Percentiles rank a stretch among this genome's conserved stretches.
Conservation (phyloP, 2,888 invertebrate genomes). For the Oasisia sp. region DNA sequence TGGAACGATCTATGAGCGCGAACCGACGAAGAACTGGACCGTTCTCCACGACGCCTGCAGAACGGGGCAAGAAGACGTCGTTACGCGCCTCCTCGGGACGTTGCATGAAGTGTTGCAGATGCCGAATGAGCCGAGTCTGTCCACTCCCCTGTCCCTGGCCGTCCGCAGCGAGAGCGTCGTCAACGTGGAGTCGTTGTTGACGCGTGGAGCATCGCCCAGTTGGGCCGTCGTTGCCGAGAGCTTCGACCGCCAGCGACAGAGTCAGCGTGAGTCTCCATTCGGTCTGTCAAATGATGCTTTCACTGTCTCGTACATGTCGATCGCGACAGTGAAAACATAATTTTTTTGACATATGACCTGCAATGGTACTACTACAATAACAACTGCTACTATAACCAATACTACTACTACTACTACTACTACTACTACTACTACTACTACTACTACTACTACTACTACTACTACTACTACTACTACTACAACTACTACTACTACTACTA, state of each 20-base stretch:
- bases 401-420: too few species aligned
- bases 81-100: neutral
- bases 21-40: neutral
- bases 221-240: neutral
- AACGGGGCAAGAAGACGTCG: neutral
- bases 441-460: too few species aligned
- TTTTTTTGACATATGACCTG: too few species aligned
- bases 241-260: neutral
- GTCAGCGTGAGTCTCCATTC: neutral
- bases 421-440: too few species aligned
- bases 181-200: neutral
- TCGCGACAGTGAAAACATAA: too few species aligned
- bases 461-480: too few species aligned
- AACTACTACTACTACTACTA: too few species aligned
- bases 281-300: too few species aligned
- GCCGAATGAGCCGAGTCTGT: neutral
- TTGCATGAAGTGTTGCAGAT: neutral
- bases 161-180: neutral
- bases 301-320: too few species aligned
- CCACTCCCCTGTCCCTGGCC: neutral
- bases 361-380: too few species aligned
- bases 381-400: too few species aligned
- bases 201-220: neutral
- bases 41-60: slow-evolving; percentile 12
- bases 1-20: neutral